Evolutionary conservation across 2,888 invertebrate species (phyloP).

Genomic region (Tipula helvola): DNA sequence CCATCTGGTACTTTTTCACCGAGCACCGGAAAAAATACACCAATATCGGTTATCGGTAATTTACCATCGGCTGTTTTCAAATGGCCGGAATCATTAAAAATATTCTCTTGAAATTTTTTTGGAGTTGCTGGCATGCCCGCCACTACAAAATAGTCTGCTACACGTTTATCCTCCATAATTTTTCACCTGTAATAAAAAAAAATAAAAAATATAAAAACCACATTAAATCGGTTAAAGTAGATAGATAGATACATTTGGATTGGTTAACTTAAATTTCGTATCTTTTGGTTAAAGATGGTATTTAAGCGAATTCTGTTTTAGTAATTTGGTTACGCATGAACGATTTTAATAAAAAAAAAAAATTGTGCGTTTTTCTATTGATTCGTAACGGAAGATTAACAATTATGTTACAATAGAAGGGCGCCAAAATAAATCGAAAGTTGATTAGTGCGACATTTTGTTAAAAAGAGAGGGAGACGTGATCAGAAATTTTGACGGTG

Average conservation of each 20-base stretch:
- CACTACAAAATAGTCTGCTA: constrained; percentile 97
- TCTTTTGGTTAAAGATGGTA: not conserved
- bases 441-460: not conserved
- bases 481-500: no score
- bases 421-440: not conserved
- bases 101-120: constrained; percentile 58
- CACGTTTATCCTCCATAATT: constrained; percentile 69
- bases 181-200: not conserved
- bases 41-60: constrained; percentile 85
- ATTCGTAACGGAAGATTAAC: not conserved
- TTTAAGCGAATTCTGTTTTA: not conserved
- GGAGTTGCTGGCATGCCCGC: constrained; percentile 83
- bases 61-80: constrained; percentile 60
- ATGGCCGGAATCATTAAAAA: constrained; percentile 63
- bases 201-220: not conserved
- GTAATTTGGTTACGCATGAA: not conserved
- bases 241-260: not conserved
- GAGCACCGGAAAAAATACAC: constrained; percentile 75
- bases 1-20: constrained; percentile 77
- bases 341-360: not conserved
- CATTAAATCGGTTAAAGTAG: not conserved
- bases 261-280: not conserved
- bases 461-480: not conserved
- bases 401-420: not conserved
- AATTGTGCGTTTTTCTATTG: not conserved